These are phyloP conservation scores for Acropternis orthonyx DNA, from an alignment of 2,797 vertebrate genomes.

Conservation along the genomic window DNA sequence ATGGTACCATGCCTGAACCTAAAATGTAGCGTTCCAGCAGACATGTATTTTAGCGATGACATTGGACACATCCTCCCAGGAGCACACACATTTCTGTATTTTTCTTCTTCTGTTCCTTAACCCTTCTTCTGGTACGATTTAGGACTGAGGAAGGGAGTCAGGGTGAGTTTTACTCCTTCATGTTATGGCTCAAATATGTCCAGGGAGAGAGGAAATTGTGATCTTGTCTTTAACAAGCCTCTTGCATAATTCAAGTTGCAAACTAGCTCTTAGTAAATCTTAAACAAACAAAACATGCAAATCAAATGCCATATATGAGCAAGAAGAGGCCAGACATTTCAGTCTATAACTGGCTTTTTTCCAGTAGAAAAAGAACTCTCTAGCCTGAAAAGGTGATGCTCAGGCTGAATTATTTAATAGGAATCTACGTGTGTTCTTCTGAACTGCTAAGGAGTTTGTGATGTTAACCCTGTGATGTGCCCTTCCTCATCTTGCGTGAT, in stretches of 20 bases:
- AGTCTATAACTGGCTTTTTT: background rate
- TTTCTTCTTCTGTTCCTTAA: background rate
- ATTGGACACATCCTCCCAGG: background rate
- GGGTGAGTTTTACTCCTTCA: background rate
- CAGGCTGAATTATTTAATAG: background rate
- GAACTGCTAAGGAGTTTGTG: background rate
- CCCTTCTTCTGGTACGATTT: background rate
- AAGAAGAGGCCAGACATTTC: background rate
- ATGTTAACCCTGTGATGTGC: background rate
- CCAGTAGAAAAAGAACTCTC: background rate
- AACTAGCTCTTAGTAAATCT: background rate
- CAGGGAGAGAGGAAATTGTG: background rate
- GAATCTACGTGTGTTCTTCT: background rate
- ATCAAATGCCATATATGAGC: background rate
- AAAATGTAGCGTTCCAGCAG: background rate
- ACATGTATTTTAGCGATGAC: fast-evolving
- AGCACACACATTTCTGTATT: background rate
- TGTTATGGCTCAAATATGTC: background rate
- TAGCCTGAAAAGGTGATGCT: background rate
- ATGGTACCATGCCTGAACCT: background rate
- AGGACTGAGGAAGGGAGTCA: background rate
- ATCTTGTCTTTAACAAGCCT: background rate
- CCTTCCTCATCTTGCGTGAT: background rate
- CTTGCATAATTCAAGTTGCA: background rate
- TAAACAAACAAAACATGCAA: background rate